Percentiles rank a stretch among this genome's conserved stretches.
phyloP scores from a whole-genome alignment of 2,888 invertebrate species.

The Polydesmus complanatus region DNA sequence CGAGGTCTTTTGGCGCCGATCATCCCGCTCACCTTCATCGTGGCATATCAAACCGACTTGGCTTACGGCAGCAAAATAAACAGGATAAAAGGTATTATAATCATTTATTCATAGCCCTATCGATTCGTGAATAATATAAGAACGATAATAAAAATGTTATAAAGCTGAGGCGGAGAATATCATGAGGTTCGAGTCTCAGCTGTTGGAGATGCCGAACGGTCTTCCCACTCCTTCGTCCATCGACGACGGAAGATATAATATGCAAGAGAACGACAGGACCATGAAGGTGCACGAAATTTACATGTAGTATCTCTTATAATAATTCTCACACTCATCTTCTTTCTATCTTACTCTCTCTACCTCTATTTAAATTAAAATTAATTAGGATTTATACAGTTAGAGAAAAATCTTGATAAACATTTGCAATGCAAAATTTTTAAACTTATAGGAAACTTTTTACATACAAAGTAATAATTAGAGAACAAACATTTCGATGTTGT shows the following conservation, averaged over 20 bases:
- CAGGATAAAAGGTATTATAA: constrained; percentile 49
- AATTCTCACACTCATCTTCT: too few relatives aligned
- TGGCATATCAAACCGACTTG: constrained; percentile 58
- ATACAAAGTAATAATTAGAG: too few relatives aligned
- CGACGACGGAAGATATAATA: constrained; percentile 48
- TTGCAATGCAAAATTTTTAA: too few relatives aligned
- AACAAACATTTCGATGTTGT: too few relatives aligned
- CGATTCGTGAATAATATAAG: background rate
- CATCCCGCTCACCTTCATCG: constrained; percentile 53
- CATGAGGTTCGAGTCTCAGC: constrained; percentile 54
- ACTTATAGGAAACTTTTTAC: too few relatives aligned
- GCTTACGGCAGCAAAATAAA: constrained; percentile 63
- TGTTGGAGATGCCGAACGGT: constrained; percentile 56
- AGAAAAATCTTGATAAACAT: too few relatives aligned
- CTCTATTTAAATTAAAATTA: too few relatives aligned
- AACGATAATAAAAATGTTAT: constrained; percentile 19
- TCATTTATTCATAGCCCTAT: background rate
- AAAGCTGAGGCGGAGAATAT: constrained; percentile 64
- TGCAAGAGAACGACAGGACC: constrained; percentile 40
- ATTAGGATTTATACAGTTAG: too few relatives aligned
- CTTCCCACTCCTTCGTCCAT: constrained; percentile 58
- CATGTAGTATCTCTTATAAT: constrained; percentile 17
- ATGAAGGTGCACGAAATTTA: constrained; percentile 23
- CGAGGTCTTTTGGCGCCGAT: constrained; percentile 48
- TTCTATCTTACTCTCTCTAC: too few relatives aligned